These are phyloP conservation scores for Triplophysa rosa DNA, from an alignment of 2,113 vertebrate species.

Conservation along the genomic window DNA sequence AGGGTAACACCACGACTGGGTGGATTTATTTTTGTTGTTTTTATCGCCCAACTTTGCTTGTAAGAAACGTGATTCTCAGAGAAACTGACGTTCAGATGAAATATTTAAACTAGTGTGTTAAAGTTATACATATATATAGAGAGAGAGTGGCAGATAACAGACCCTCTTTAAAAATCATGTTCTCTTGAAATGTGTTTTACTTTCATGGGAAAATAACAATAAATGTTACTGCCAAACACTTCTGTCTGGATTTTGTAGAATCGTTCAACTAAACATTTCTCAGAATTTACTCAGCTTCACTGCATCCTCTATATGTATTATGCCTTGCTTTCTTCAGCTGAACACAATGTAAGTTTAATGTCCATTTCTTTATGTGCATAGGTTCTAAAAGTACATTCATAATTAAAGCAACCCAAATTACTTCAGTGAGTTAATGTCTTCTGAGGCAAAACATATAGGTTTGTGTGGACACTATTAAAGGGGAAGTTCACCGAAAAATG, in stretches of 20 bases:
- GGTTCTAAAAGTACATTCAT: too few relatives aligned
- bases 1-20: slow-evolving; percentile 31
- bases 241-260: slow-evolving; percentile 30
- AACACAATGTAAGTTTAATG: too few relatives aligned
- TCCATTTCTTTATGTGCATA: too few relatives aligned
- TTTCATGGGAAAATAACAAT: slow-evolving; percentile 69
- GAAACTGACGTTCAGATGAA: slow-evolving; percentile 43
- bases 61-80: slow-evolving; percentile 28
- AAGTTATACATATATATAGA: slow-evolving; percentile 3
- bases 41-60: slow-evolving; percentile 20
- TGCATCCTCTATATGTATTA: too few relatives aligned
- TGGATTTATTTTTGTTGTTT: neutral
- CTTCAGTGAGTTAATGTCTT: too few relatives aligned
- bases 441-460: too few relatives aligned
- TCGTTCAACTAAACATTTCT: too few relatives aligned
- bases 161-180: slow-evolving; percentile 58
- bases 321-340: too few relatives aligned
- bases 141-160: slow-evolving; percentile 13
- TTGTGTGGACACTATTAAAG: too few relatives aligned
- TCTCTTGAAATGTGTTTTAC: slow-evolving; percentile 71
- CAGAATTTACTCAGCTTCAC: too few relatives aligned
- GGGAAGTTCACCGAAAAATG: too few relatives aligned
- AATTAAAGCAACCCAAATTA: too few relatives aligned
- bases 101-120: slow-evolving; percentile 47
- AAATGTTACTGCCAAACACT: slow-evolving; percentile 70